Evolutionary conservation across 2,113 vertebrate genomes (phyloP).

Genomic region (Scalopus aquaticus): DNA sequence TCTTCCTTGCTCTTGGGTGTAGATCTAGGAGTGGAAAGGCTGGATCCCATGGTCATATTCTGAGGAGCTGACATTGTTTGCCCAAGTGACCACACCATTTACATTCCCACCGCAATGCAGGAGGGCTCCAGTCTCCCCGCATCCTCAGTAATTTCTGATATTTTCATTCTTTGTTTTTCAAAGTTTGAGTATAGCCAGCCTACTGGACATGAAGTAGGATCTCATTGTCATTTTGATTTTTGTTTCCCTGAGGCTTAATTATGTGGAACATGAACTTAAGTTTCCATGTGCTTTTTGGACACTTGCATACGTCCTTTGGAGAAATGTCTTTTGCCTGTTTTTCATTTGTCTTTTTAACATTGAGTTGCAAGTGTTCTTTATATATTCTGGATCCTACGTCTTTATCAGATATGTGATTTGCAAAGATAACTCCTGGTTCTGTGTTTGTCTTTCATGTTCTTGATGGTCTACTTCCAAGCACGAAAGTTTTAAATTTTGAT

Average conservation of each 20-base stretch:
- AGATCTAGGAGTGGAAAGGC: background rate
- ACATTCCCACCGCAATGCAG: too few species aligned
- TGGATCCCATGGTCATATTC: background rate
- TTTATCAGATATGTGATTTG: background rate
- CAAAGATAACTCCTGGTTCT: background rate
- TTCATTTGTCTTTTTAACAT: background rate
- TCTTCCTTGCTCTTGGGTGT: background rate
- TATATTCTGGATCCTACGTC: background rate
- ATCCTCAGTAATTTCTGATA: background rate
- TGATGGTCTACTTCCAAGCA: background rate
- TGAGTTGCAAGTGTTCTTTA: background rate
- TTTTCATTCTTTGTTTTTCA: background rate
- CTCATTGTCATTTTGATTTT: background rate
- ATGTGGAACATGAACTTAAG: background rate
- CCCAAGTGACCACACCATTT: background rate
- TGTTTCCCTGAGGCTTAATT: background rate
- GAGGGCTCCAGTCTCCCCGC: background rate
- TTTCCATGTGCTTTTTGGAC: background rate
- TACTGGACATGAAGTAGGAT: background rate
- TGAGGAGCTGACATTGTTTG: background rate
- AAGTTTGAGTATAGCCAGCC: background rate
- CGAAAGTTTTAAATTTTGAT: background rate
- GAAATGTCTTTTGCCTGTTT: background rate
- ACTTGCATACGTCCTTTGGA: background rate
- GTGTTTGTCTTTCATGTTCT: background rate